These are phyloP conservation scores for Epinephelus coioides DNA, from an alignment of 2,797 vertebrate genomes.

Conservation along the genomic window DNA sequence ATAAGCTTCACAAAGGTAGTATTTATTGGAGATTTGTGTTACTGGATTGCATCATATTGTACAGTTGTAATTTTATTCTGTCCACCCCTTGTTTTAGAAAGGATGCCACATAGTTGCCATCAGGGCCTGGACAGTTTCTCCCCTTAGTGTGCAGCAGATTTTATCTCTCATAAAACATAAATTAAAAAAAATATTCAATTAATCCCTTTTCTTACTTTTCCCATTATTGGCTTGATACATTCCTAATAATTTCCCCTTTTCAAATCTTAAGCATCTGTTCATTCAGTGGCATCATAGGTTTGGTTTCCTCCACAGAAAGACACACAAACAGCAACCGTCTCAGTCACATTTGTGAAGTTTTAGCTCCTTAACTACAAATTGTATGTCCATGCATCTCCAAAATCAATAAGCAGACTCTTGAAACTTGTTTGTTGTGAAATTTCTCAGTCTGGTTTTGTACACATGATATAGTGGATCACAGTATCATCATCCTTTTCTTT, in stretches of 20 bases:
- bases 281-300: background rate
- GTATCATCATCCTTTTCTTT: background rate
- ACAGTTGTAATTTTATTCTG: slow-evolving; percentile 35
- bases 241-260: slow-evolving; percentile 22
- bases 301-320: background rate
- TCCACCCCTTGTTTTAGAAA: slow-evolving; percentile 16
- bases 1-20: slow-evolving; percentile 55
- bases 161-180: background rate
- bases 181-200: slow-evolving; percentile 7
- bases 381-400: background rate
- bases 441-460: background rate
- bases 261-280: background rate
- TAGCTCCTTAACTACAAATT: slow-evolving; percentile 6
- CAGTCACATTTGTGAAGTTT: slow-evolving; percentile 3
- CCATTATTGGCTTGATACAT: slow-evolving; percentile 28
- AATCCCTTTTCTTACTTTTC: slow-evolving; percentile 1
- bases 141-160: slow-evolving; percentile 11
- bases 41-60: slow-evolving; percentile 45
- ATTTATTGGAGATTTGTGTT: slow-evolving; percentile 55
- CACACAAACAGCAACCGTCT: background rate
- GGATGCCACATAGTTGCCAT: background rate
- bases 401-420: background rate
- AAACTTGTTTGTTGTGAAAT: background rate
- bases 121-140: background rate
- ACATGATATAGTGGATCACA: background rate